phyloP scores from a whole-genome alignment of 2,113 vertebrate species.

The Vulpes lagopus region DNA sequence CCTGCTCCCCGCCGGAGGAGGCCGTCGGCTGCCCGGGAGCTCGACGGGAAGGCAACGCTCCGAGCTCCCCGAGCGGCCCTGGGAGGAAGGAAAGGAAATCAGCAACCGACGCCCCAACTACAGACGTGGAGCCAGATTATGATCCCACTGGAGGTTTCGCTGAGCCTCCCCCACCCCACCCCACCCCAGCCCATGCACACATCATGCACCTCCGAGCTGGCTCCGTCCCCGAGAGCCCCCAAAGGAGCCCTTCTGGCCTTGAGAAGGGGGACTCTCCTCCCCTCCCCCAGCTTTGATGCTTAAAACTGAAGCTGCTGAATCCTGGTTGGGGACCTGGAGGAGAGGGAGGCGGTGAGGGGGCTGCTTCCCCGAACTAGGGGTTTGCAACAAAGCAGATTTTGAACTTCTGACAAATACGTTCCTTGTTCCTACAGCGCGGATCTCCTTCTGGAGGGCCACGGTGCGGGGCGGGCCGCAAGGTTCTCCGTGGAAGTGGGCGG shows the following conservation, averaged over 20 bases:
- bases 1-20: not conserved
- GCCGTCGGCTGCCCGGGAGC: not conserved
- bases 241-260: not conserved
- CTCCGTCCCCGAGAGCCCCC: not conserved
- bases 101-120: not conserved
- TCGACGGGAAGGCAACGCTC: not conserved
- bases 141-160: not conserved
- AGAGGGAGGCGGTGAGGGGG: not conserved
- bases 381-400: slow-evolving; percentile 1
- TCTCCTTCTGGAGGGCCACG: not conserved
- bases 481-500: not conserved
- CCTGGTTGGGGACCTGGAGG: not conserved
- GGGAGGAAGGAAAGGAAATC: not conserved
- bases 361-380: not conserved
- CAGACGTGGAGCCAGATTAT: not conserved
- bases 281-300: not conserved
- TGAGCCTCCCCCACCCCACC: not conserved
- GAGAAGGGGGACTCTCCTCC: not conserved
- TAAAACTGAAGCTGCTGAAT: not conserved
- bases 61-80: not conserved
- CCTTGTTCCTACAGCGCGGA: not conserved
- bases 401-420: not conserved
- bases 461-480: not conserved
- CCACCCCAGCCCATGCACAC: too few species aligned
- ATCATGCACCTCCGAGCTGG: rapidly evolving